phyloP scores from a whole-genome alignment of 2,113 vertebrate genomes.

The Sclerurus mexicanus region DNA sequence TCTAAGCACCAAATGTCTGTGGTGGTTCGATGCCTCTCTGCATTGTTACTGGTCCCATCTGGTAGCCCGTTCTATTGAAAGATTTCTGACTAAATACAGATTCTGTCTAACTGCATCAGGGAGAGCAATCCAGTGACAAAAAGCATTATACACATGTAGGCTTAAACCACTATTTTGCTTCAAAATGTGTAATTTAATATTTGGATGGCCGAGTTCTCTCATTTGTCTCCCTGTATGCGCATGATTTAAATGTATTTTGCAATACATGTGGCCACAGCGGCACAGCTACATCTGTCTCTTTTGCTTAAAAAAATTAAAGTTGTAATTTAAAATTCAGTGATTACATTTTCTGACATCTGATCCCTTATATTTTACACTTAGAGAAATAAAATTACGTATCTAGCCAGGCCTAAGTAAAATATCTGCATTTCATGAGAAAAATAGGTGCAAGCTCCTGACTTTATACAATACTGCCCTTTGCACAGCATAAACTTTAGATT shows the following conservation, averaged over 20 bases:
- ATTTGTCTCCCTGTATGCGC: not conserved
- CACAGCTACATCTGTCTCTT: constrained; percentile 3
- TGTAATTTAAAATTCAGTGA: not conserved
- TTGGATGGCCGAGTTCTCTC: constrained; percentile 11
- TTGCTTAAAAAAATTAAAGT: not conserved
- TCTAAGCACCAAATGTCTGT: constrained; percentile 88
- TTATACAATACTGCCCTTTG: not conserved
- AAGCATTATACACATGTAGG: not conserved
- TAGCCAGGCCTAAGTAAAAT: not conserved
- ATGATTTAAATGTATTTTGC: constrained; percentile 15
- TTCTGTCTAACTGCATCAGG: constrained; percentile 66
- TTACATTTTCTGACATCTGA: constrained; percentile 4
- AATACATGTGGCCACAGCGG: not conserved
- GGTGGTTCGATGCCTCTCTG: constrained; percentile 84
- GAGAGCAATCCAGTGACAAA: constrained; percentile 62
- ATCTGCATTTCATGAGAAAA: not conserved
- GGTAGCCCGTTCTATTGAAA: constrained; percentile 78
- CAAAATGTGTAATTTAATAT: constrained; percentile 72
- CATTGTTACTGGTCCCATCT: constrained; percentile 85
- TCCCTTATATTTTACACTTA: not conserved
- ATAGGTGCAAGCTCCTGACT: not conserved
- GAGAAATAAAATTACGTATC: not conserved
- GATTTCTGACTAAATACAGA: constrained; percentile 73
- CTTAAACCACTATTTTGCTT: constrained; percentile 55
- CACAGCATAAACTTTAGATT: not conserved